These are phyloP conservation scores for Galemys pyrenaicus DNA, from an alignment of 2,113 vertebrate species.

Conservation along the genomic window DNA sequence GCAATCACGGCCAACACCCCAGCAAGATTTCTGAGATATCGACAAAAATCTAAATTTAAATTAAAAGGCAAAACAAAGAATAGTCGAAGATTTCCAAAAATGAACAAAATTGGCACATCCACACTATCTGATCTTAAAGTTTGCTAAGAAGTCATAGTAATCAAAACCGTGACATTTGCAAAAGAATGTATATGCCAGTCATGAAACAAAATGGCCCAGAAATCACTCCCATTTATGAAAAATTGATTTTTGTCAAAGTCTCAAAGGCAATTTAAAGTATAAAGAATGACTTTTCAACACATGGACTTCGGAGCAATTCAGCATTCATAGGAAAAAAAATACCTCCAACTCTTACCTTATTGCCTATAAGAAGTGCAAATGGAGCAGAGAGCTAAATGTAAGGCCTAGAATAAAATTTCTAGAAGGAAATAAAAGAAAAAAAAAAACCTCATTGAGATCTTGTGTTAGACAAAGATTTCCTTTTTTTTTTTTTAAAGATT, in stretches of 20 bases:
- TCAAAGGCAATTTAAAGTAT: neutral
- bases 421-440: neutral
- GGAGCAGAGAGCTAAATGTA: neutral
- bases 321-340: neutral
- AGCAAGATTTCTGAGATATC: neutral
- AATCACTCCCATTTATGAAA: fast-evolving
- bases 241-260: neutral
- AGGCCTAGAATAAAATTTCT: neutral
- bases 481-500: no score
- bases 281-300: neutral
- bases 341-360: no score
- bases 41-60: neutral
- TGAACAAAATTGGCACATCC: neutral
- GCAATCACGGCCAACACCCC: neutral
- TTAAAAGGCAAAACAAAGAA: neutral
- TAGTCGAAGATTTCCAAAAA: neutral
- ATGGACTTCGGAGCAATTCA: neutral
- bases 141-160: fast-evolving
- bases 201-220: neutral
- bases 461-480: neutral
- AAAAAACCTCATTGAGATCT: neutral
- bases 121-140: neutral
- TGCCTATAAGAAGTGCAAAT: neutral
- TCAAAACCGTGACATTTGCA: neutral
- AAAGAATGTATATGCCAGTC: fast-evolving